These are phyloP conservation scores for Bombus turneri DNA, from an alignment of 1,140 invertebrate species.

Conservation along the genomic window DNA sequence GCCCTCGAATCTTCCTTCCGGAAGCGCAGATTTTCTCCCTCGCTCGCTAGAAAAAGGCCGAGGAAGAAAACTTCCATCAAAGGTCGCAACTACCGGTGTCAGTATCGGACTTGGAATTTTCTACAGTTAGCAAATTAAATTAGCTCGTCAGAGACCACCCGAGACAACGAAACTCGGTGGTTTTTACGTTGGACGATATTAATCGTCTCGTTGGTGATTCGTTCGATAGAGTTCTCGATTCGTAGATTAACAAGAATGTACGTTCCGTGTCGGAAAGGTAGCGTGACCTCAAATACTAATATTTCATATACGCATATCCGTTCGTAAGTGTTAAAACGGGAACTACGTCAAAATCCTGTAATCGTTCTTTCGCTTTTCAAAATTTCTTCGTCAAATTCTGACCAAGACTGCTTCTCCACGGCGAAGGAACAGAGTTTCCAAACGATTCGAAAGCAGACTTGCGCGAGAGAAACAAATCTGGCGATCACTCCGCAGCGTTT, in stretches of 20 bases:
- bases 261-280: too few species aligned
- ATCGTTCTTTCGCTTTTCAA: not conserved
- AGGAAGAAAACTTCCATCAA: not conserved
- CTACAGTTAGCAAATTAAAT: conserved; percentile 12
- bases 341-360: too few species aligned
- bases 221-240: not conserved
- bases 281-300: too few species aligned
- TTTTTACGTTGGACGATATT: not conserved
- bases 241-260: not conserved
- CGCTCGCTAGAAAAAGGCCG: conserved; percentile 17
- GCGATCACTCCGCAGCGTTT: conserved; percentile 7
- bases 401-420: too few species aligned
- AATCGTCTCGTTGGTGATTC: not conserved
- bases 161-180: too few species aligned
- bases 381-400: not conserved
- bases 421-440: too few species aligned
- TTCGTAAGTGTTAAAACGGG: too few species aligned
- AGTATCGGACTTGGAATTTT: conserved; percentile 8
- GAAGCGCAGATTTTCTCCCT: conserved; percentile 17
- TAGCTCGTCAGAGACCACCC: not conserved
- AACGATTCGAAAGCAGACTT: too few species aligned
- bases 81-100: conserved; percentile 10
- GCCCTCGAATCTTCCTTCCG: conserved; percentile 44
- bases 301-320: too few species aligned
- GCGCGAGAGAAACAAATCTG: not conserved